Evolutionary conservation across 2,797 vertebrate species (phyloP), one percentile per base, ranked within the genome.

Genomic region (Zenarchopterus dispar): DNA sequence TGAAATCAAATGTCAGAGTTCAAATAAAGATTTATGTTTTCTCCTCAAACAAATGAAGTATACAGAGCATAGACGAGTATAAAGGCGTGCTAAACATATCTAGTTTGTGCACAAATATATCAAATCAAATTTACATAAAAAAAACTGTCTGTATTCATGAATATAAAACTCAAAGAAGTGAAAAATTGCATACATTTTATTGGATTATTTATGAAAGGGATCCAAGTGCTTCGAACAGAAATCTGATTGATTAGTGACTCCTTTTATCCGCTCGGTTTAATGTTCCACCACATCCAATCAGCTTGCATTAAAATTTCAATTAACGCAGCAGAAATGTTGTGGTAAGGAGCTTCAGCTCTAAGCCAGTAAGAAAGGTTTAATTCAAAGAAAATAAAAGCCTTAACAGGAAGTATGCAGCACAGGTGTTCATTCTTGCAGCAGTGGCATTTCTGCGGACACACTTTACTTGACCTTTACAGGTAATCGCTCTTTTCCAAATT

Each of bases 391-490:
- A 15, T 49, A 65, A 68, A 73, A 44, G 61, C 63, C 60, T 18
- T 2, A 56, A 39, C 26, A 56, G 31, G 21, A 61, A 53, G 51
- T 61, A 46, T 9, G 49, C 72, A 58, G 39, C 62, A 64, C 58
- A 11, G 15, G 26, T 18, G 9, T 23, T 63, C 21, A 49, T 61
- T 73, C 67, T 33, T 61, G 43, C 39, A 58, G 16, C 33, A 31
- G 26, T 62, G 62, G 54, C 77, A 81, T 85, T 82, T 84, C 16
- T 84, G 75, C 57, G 52, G 65, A 78, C 54, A 77, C 31, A 54
- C 16, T 56, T 46, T 43, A 54, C 22, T 16, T 80, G 78, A 81
- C 88, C 79, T 88, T 89, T 78, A 49, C 36, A 72, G 58, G 64
- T 81, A 73, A 81, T 70, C 77, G 57, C 10, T 21, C 50, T 62